Percentiles rank a stretch among this genome's conserved stretches.
These are phyloP conservation scores for Drosophila nigrodunni DNA, from an alignment of 1,140 invertebrate species.

Conservation along the genomic window DNA sequence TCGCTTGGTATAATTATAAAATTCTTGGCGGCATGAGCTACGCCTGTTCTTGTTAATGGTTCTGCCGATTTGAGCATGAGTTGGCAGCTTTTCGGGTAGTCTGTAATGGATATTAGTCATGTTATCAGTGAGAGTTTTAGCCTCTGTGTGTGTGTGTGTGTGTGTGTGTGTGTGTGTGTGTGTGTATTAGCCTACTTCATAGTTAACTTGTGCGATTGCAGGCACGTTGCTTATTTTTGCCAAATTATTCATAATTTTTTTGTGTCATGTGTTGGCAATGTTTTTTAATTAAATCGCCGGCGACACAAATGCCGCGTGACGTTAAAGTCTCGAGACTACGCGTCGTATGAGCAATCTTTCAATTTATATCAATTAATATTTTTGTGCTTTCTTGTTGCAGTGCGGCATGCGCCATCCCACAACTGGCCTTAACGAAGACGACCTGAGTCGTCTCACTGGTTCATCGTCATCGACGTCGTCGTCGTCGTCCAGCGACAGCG, in stretches of 20 bases:
- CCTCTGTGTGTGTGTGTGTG: neutral
- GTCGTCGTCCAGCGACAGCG: constrained; percentile 72
- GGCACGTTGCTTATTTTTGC: neutral
- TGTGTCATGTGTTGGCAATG: constrained; percentile 25
- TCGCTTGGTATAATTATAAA: neutral
- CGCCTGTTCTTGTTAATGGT: constrained; percentile 7
- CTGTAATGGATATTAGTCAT: constrained; percentile 34
- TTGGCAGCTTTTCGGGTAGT: neutral
- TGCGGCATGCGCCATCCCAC: constrained; percentile 85
- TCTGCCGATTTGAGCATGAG: neutral
- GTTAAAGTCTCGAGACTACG: constrained; percentile 34
- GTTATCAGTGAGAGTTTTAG: no score
- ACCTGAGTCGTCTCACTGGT: constrained; percentile 85
- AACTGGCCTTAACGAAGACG: constrained; percentile 84
- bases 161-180: neutral
- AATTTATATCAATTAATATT: constrained; percentile 17
- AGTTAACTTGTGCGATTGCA: constrained; percentile 12
- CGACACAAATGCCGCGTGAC: constrained; percentile 26
- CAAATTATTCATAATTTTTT: constrained; percentile 51
- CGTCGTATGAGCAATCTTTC: constrained; percentile 32
- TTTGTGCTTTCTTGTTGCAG: constrained; percentile 46
- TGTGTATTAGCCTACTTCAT: constrained; percentile 44
- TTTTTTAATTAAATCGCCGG: constrained; percentile 29
- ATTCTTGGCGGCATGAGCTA: neutral
- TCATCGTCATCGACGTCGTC: constrained; percentile 69